These are phyloP conservation scores for Erebia aethiops DNA, from an alignment of 2,888 invertebrate genomes.

Conservation along the genomic window DNA sequence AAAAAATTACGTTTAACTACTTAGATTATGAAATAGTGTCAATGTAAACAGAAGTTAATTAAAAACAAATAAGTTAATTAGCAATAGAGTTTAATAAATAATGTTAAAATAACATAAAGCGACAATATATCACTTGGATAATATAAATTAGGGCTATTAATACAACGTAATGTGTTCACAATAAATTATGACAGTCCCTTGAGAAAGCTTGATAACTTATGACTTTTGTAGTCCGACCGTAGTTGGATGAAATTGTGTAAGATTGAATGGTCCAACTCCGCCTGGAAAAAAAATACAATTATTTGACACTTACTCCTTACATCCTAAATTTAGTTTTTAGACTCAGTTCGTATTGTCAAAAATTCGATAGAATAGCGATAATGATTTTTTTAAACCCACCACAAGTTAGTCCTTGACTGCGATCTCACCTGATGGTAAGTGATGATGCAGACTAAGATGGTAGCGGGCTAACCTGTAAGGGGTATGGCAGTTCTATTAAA, in stretches of 20 bases:
- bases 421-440: too few species aligned
- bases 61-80: slow-evolving; percentile 34
- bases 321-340: too few species aligned
- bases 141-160: slow-evolving; percentile 32
- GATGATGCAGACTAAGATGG: too few species aligned
- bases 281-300: slow-evolving; percentile 83
- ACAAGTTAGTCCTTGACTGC: too few species aligned
- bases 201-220: slow-evolving; percentile 87
- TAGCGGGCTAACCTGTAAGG: too few species aligned
- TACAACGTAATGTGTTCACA: slow-evolving; percentile 27
- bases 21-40: neutral
- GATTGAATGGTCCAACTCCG: slow-evolving; percentile 94
- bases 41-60: slow-evolving; percentile 16
- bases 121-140: slow-evolving; percentile 44
- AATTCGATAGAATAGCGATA: too few species aligned
- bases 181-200: slow-evolving; percentile 77
- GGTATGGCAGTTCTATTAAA: too few species aligned
- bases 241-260: slow-evolving; percentile 96
- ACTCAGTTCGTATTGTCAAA: too few species aligned
- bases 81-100: slow-evolving; percentile 48
- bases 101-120: slow-evolving; percentile 45
- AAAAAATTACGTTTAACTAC: slow-evolving; percentile 8
- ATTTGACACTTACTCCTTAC: neutral
- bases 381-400: too few species aligned
- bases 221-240: slow-evolving; percentile 95